A percentile compares a stretch with the other conserved stretches of the same genome.
Conservation (phyloP, 2,797 vertebrate genomes). For the Falco biarmicus region DNA sequence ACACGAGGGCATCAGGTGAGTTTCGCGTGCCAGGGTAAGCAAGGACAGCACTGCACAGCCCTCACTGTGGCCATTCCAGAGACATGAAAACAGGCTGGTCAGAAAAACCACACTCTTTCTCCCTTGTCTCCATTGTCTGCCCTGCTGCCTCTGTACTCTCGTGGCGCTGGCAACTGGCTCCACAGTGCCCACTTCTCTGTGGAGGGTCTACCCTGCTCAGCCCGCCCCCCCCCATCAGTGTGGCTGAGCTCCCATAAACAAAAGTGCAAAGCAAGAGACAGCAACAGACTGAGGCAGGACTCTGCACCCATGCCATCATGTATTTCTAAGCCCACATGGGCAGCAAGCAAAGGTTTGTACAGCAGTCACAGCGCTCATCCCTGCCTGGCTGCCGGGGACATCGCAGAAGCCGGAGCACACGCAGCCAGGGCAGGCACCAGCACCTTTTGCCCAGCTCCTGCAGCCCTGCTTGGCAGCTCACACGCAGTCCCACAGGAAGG, state of each 20-base stretch:
- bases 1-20: fast-evolving
- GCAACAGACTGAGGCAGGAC: not conserved
- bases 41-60: not conserved
- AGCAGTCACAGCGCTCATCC: fast-evolving
- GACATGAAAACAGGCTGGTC: too few relatives aligned
- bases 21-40: not conserved
- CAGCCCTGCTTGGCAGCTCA: not conserved
- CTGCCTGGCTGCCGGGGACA: fast-evolving
- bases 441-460: not conserved
- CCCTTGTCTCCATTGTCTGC: not conserved
- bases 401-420: not conserved
- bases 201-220: not conserved
- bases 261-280: fast-evolving
- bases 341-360: not conserved
- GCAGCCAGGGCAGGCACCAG: fast-evolving
- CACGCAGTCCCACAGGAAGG: not conserved
- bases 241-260: not conserved
- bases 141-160: not conserved
- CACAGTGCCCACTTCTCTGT: fast-evolving
- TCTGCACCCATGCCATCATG: fast-evolving
- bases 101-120: not conserved
- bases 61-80: fast-evolving
- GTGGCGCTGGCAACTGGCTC: fast-evolving
- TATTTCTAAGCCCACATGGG: not conserved
- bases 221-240: not conserved